Evolutionary conservation across 2,888 invertebrate genomes (phyloP).

Genomic region (Tachystola acroxantha): DNA sequence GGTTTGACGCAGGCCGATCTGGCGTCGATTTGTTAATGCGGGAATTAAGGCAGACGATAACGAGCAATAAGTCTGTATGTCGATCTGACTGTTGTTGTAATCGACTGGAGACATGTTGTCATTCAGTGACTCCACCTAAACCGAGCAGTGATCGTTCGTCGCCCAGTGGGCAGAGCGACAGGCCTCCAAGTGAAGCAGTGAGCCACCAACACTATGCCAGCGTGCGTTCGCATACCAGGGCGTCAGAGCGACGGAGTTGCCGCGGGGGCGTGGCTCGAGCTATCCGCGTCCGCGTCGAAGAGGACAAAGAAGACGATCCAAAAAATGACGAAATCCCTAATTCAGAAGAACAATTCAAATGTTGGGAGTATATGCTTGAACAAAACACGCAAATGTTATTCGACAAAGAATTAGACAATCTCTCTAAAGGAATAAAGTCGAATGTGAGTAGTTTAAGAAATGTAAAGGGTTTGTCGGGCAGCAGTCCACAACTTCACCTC

Average conservation of each 20-base stretch:
- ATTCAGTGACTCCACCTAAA: slow-evolving; percentile 66
- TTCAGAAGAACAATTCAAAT: slow-evolving; percentile 92
- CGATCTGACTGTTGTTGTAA: slow-evolving; percentile 81
- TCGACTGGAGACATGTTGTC: slow-evolving; percentile 78
- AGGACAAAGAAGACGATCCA: slow-evolving; percentile 75
- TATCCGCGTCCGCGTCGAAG: slow-evolving; percentile 80
- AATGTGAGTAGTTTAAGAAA: slow-evolving; percentile 73
- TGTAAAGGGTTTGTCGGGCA: slow-evolving; percentile 81
- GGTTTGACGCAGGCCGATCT: slow-evolving; percentile 82
- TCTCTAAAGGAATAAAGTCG: slow-evolving; percentile 81
- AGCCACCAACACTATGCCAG: slow-evolving; percentile 72
- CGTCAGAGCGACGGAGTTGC: slow-evolving; percentile 75
- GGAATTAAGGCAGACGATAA: slow-evolving; percentile 86
- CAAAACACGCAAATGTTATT: slow-evolving; percentile 93
- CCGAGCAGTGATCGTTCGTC: slow-evolving; percentile 86
- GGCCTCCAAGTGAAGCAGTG: slow-evolving; percentile 65
- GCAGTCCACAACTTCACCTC: slow-evolving; percentile 82
- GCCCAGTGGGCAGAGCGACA: slow-evolving; percentile 92
- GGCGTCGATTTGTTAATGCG: slow-evolving; percentile 87
- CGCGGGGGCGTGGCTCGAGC: slow-evolving; percentile 80
- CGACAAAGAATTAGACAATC: slow-evolving; percentile 91
- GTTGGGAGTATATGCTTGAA: slow-evolving; percentile 96
- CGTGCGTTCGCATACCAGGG: slow-evolving; percentile 57
- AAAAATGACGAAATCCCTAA: slow-evolving; percentile 60
- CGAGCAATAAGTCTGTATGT: slow-evolving; percentile 79